Evolutionary conservation across 1,140 invertebrate species (phyloP).

Genomic region (Drosophila parabipectinata): DNA sequence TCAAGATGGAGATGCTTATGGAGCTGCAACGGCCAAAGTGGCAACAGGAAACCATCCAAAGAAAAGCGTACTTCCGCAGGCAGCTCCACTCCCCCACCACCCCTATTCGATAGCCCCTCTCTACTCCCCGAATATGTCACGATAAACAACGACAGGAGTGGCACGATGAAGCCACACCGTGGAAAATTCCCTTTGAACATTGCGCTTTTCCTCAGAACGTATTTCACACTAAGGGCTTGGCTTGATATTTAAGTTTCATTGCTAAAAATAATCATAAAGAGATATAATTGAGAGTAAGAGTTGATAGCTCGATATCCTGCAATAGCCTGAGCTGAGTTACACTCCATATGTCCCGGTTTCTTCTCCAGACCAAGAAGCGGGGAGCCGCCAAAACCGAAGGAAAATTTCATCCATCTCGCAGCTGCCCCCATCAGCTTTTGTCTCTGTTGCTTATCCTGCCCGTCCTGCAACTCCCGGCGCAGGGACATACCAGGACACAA

Average conservation of each 20-base stretch:
- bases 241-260: too few relatives aligned
- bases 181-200: background rate
- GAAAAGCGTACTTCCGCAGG: conserved; percentile 72
- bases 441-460: background rate
- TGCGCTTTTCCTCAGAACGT: too few relatives aligned
- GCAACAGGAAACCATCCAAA: conserved; percentile 66
- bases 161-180: conserved; percentile 3
- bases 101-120: background rate
- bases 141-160: conserved; percentile 62
- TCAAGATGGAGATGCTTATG: conserved; percentile 51
- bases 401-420: conserved; percentile 47
- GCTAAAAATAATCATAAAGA: too few relatives aligned
- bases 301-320: too few relatives aligned
- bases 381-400: conserved; percentile 37
- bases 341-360: too few relatives aligned
- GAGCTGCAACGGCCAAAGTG: conserved; percentile 27
- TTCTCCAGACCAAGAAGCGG: background rate
- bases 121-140: conserved; percentile 65
- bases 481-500: background rate
- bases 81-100: conserved; percentile 8
- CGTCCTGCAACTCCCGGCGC: conserved; percentile 15
- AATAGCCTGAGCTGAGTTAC: too few relatives aligned
- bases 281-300: too few relatives aligned
- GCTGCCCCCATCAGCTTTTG: conserved; percentile 11
- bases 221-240: too few relatives aligned